Base-by-base conservation (phyloP, 2,888 invertebrate species). In the Ferrisia virgata region DNA sequence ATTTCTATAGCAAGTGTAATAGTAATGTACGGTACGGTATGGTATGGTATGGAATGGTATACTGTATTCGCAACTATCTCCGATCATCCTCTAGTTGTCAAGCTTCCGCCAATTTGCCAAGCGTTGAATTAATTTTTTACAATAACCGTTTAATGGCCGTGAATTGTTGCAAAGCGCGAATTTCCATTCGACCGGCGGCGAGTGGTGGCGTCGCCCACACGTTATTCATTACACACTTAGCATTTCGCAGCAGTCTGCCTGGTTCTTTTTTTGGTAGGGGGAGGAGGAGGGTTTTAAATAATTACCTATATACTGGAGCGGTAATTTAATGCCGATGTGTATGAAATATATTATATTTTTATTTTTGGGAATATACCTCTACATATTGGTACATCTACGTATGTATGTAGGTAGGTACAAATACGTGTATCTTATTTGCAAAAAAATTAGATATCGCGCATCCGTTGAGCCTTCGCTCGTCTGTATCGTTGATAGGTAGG, bases 131-230 rank as follows among this genome's bases (percentile, higher is more conserved):
- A 72, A 72, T 64, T 72, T 72, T 72, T 72, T 33, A 72, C 72
- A 72, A 33, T 72, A 64, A 72, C 72, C 72, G 72, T 72, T 72
- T 72, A 72, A 72, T 72, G 72, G 72, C 72, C 72, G 72, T 33
- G 72, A 72, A 72, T 72, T 72, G 33, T n/a, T 31, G 72, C 28
- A 72, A 28, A 64, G 28, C 64, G 64, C 64, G 18, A 72, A 72
- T 72, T 33, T 33, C 33, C 72, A 72, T 33, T 72, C 22, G 15
- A n/a, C 15, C 18, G n/a, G n/a, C 18, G 6, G 6, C 15, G 15
- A 53, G 15, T 72, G 22, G 15, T 22, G 18, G 8, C 28, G 8
- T 72, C 72, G 72, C 72, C 72, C 31, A 72, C 72, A 72, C 28
- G 72, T 33, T 31, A 11, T 69, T 15, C 31, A n/a, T n/a, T n/a